phyloP scores from a whole-genome alignment of 2,888 invertebrate species.

The Helleia helle region DNA sequence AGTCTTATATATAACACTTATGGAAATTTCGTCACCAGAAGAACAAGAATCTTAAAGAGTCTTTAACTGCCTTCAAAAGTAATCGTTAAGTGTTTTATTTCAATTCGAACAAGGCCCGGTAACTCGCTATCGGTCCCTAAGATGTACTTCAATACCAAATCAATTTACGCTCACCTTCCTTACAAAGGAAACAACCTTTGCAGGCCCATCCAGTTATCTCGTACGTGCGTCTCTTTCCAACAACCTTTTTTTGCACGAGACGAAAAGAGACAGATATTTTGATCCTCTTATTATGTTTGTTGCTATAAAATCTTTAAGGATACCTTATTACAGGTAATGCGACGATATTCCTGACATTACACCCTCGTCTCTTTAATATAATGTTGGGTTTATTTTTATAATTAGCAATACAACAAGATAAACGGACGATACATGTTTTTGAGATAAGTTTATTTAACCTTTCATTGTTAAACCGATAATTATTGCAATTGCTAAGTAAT shows the following conservation, averaged over 20 bases:
- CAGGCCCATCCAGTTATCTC: constrained; percentile 5
- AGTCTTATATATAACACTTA: no score
- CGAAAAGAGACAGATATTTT: background rate
- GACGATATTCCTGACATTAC: constrained; percentile 2
- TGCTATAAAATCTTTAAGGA: no score
- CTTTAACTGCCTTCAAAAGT: background rate
- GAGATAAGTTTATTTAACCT: no score
- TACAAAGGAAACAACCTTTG: constrained; percentile 16
- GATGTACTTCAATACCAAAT: constrained; percentile 25
- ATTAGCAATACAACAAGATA: no score
- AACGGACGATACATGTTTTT: no score
- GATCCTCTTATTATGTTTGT: constrained; percentile 1
- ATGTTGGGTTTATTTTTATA: background rate
- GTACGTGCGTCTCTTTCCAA: constrained; percentile 24
- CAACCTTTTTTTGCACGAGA: background rate
- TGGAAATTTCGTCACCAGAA: no score
- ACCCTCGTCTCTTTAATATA: background rate
- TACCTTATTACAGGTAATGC: constrained; percentile 6
- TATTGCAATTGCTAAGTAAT: no score
- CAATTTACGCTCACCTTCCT: constrained; percentile 39
- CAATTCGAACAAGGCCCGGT: constrained; percentile 19
- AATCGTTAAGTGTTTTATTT: constrained; percentile 4
- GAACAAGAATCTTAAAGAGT: background rate
- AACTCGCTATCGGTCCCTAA: constrained; percentile 28
- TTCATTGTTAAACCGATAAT: no score